These are phyloP conservation scores for Turnix velox DNA, from an alignment of 2,113 vertebrate genomes.

Conservation along the genomic window DNA sequence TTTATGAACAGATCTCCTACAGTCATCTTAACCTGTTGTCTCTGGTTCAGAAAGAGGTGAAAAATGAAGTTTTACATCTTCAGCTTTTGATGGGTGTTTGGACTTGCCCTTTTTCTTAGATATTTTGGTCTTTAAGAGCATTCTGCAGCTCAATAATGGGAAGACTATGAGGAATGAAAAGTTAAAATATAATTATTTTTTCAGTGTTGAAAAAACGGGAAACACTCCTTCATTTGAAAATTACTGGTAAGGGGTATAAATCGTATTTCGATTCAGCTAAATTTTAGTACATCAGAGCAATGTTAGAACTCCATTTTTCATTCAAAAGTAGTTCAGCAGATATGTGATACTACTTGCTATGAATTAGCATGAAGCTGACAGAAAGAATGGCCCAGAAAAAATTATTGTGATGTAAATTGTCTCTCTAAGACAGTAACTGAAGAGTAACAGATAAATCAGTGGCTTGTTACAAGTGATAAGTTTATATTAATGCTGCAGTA, in stretches of 20 bases:
- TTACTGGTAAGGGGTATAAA: background rate
- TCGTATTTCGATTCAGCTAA: background rate
- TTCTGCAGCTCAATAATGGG: background rate
- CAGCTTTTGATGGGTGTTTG: background rate
- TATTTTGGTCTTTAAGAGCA: background rate
- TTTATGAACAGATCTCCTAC: background rate
- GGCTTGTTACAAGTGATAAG: background rate
- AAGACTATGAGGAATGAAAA: background rate
- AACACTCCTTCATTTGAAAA: background rate
- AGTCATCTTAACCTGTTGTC: background rate
- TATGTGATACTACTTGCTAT: background rate
- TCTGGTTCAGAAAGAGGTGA: background rate
- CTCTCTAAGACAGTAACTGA: background rate
- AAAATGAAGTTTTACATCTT: background rate
- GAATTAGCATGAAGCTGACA: background rate
- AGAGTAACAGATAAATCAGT: background rate
- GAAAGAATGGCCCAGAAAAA: background rate
- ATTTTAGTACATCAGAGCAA: background rate
- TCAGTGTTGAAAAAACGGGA: background rate
- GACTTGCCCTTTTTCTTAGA: background rate
- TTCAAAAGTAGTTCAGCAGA: background rate
- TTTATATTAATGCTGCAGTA: background rate
- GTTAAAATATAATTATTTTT: background rate
- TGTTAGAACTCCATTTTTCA: background rate
- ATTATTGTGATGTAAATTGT: background rate